Base-by-base conservation (phyloP, 2,888 invertebrate species). In the Noctua pronuba region DNA sequence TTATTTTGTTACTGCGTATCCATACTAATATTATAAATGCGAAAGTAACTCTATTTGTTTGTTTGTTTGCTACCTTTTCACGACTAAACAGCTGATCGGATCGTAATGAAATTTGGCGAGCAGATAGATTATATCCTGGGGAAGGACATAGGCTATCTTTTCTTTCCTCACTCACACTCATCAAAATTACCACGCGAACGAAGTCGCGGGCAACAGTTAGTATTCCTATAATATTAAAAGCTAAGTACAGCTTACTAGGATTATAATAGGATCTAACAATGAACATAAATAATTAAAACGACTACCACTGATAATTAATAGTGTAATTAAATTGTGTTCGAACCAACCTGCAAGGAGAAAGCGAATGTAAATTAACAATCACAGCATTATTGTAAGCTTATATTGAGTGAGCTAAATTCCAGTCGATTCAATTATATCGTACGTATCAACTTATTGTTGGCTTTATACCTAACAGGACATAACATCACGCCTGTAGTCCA, bases 211-310 rank as follows among this genome's bases (percentile, higher is more conserved):
- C n/a, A n/a, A n/a, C n/a, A n/a, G n/a, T n/a, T n/a, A n/a, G n/a
- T 55, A 55, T 55, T 24, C 24, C 41, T 38, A 35, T 49, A 28
- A 38, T 6, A 52, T 44, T 55, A n/a, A 49, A 31, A 41, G 31
- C 31, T 79, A 71, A 44, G 5, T 72, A 44, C 16, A 3, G 41
- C 18, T 2, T 35, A 11, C 31, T 18, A 6, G 1, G 7, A 16
- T 35, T 31, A 68, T 24, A 66, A 80, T 46, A 58, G 46, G 28
- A 46, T n/a, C 24, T 49, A 41, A 60, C 31, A 58, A 21, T 2
- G 18, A n/a, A 28, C 28, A 72, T 80, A 73, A 71, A 80, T 46
- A 77, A 69, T 35, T 71, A 13, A 72, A 46, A 58, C 28, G 31
- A 58, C 16, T 31, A 10, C 81, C 46, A 49, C 41, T 80, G 46